These are phyloP conservation scores for Enteromius mattozi DNA, from an alignment of 2,797 vertebrate species.

Conservation along the genomic window DNA sequence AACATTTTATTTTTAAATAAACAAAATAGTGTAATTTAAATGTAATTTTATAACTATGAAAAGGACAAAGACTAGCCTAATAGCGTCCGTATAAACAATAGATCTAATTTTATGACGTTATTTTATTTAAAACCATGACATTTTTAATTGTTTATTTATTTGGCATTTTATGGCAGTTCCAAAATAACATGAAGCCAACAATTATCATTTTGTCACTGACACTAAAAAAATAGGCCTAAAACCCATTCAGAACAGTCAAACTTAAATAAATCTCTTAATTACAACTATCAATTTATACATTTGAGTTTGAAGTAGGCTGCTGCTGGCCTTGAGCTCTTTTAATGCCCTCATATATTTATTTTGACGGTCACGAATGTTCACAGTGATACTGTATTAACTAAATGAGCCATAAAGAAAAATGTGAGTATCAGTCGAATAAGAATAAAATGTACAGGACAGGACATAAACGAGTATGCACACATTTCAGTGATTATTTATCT, in stretches of 20 bases:
- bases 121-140: background rate
- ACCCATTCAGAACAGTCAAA: background rate
- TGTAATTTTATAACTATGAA: background rate
- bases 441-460: conserved; percentile 17
- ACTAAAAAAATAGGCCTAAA: background rate
- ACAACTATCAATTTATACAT: background rate
- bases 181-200: background rate
- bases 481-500: background rate
- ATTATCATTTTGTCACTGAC: background rate
- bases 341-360: background rate
- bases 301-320: background rate
- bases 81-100: background rate
- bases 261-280: background rate
- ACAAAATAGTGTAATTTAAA: background rate
- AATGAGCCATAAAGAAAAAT: conserved; percentile 58
- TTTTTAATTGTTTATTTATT: background rate
- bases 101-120: background rate
- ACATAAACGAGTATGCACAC: background rate
- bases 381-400: conserved; percentile 1
- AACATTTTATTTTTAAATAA: background rate
- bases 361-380: background rate
- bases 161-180: background rate
- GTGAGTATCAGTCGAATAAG: conserved; percentile 15
- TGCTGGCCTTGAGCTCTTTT: background rate
- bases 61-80: background rate